Evolutionary conservation across 2,797 vertebrate genomes (phyloP).

Genomic region (Lerista edwardsae): DNA sequence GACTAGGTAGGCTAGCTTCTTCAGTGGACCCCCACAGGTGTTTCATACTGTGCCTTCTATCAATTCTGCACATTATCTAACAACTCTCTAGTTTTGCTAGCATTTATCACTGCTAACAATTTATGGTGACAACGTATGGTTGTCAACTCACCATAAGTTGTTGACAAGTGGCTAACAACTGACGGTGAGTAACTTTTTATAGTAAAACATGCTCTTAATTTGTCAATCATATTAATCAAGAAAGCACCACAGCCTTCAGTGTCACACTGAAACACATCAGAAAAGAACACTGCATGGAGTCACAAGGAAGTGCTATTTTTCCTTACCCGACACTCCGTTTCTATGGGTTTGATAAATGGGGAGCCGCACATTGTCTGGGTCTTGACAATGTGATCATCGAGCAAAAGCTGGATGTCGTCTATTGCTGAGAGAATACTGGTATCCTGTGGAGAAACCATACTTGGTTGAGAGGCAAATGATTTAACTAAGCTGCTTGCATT

Average conservation of each 20-base stretch:
- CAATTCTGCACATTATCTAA: too few relatives aligned
- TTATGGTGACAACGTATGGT: too few relatives aligned
- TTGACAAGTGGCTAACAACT: too few relatives aligned
- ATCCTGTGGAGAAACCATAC: conserved; percentile 76
- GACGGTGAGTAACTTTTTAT: too few relatives aligned
- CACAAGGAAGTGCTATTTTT: neutral
- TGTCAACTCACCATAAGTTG: too few relatives aligned
- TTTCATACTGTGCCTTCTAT: neutral
- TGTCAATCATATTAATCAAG: neutral
- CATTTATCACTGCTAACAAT: too few relatives aligned
- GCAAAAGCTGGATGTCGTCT: conserved; percentile 90
- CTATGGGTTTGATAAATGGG: conserved; percentile 89
- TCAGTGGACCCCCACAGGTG: too few relatives aligned
- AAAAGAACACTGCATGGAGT: neutral
- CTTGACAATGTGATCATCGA: conserved; percentile 93
- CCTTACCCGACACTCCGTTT: conserved; percentile 88
- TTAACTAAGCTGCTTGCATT: neutral
- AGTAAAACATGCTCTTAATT: neutral
- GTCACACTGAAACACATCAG: neutral
- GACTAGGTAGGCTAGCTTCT: too few relatives aligned
- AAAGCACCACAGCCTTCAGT: neutral
- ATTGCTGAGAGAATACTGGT: conserved; percentile 85
- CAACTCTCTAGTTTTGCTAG: too few relatives aligned
- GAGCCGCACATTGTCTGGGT: conserved; percentile 91
- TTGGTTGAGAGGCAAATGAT: conserved; percentile 21